Evolutionary conservation across 2,797 vertebrate species (phyloP).

Genomic region (Nannoperca obscura): DNA sequence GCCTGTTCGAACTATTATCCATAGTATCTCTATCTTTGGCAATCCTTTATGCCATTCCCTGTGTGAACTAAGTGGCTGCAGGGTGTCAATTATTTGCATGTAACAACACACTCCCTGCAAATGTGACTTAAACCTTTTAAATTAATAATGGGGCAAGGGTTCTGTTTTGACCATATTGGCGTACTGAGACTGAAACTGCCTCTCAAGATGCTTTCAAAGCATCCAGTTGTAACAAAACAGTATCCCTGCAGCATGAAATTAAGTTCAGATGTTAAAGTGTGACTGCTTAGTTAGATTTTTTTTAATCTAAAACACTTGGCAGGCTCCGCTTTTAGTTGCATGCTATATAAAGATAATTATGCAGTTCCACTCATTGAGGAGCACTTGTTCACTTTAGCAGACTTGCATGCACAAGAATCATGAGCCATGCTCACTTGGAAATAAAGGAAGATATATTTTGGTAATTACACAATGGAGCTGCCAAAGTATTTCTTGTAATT

Average conservation of each 20-base stretch:
- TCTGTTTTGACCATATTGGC: constrained; percentile 20
- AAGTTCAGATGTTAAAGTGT: constrained; percentile 17
- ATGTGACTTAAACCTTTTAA: constrained; percentile 20
- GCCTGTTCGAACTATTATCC: constrained; percentile 24
- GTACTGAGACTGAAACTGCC: not conserved
- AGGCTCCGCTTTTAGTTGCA: constrained; percentile 17
- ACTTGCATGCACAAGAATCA: constrained; percentile 34
- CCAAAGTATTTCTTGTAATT: constrained; percentile 44
- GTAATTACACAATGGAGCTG: constrained; percentile 28
- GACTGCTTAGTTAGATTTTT: constrained; percentile 9
- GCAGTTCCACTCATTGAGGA: constrained; percentile 20
- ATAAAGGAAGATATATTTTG: constrained; percentile 40
- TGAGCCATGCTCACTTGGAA: constrained; percentile 33
- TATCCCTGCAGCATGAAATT: constrained; percentile 25
- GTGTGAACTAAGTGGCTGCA: constrained; percentile 21
- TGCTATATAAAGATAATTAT: constrained; percentile 41
- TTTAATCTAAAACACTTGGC: constrained; percentile 26
- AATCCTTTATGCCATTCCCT: not conserved
- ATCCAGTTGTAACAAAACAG: constrained; percentile 12
- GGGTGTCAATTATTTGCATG: constrained; percentile 43
- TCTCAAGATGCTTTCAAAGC: constrained; percentile 23
- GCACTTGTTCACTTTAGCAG: constrained; percentile 44
- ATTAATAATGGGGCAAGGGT: constrained; percentile 34
- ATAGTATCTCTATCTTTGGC: constrained; percentile 16
- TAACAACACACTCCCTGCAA: constrained; percentile 24